Evolutionary conservation across 2,888 invertebrate species (phyloP), one percentile per base, ranked within the genome.

Genomic region (Clanis bilineata): DNA sequence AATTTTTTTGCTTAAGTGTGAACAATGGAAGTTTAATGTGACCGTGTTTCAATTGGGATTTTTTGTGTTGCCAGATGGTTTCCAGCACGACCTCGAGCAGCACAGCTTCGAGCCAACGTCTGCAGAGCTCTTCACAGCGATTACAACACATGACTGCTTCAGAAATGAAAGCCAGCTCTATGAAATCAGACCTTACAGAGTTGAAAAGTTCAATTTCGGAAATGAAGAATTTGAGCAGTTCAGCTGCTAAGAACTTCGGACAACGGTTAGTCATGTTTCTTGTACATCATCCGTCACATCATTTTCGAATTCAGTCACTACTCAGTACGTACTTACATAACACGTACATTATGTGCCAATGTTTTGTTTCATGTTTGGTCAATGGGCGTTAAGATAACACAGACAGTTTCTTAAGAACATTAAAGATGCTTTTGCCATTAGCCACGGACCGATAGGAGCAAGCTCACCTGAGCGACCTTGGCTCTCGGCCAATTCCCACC

Each of bases 181-280:
- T 97, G 90, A 96, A 96, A 89, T 96, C 95, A 66, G 96, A 96
- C 84, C 93, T 96, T 56, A 93, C 94, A 63, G 96, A 96, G 80
- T 93, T 97, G 67, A 95, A 97, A 85, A 96, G 95, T 82, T 96
- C 96, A 79, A 96, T 97, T 86, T 95, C 96, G 64, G 97, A 97
- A 92, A 97, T 97, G 95, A 97, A 96, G 90, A 96, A 95, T 76
- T 91, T 96, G 63, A 91, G 90, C 74, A 90, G 80, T 72, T 79
- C 89, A 47, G 83, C 88, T 60, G 87, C 89, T 62, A 81, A 88
- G 72, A 90, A 88, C 73, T 90, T 91, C 72, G 84, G 86, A 76
- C 87, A 90, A 80, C 86, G 90, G 91, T 91, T 67, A 78, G 79
- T 74, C 61, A 67, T 65, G 67, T 59, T 56, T 57, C 51, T 61